A percentile compares a stretch with the other conserved stretches of the same genome.
Evolutionary conservation across 2,113 vertebrate species (phyloP).

Genomic region (Otocyon megalotis): DNA sequence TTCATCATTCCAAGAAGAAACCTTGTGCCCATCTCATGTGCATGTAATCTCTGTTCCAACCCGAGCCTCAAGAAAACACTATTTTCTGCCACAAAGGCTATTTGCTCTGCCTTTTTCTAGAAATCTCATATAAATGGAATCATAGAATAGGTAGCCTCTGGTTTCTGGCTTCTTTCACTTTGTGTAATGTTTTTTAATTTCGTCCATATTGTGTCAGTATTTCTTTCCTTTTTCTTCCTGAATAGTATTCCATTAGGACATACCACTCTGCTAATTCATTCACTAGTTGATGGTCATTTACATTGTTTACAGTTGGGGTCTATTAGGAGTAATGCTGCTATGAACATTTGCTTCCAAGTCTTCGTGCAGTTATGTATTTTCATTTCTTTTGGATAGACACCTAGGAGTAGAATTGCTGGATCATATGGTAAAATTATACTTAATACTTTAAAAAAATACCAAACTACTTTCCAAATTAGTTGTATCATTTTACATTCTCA

Average conservation of each 20-base stretch:
- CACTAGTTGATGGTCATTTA: background rate
- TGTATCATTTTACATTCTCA: background rate
- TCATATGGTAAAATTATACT: background rate
- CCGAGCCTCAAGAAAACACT: background rate
- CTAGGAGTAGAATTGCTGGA: background rate
- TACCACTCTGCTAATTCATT: background rate
- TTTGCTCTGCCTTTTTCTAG: background rate
- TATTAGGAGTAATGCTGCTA: background rate
- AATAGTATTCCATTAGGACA: constrained; percentile 27
- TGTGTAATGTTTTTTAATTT: constrained; percentile 6
- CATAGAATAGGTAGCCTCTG: background rate
- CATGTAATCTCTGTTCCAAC: background rate
- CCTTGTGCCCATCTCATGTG: background rate
- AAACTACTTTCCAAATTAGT: background rate
- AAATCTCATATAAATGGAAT: background rate
- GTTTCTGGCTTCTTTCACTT: background rate
- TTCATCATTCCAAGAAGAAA: background rate
- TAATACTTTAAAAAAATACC: background rate
- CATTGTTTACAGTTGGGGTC: background rate
- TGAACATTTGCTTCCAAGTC: background rate
- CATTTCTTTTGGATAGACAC: background rate
- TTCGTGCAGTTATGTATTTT: background rate
- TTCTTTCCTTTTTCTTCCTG: background rate
- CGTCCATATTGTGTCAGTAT: background rate
- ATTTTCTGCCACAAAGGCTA: background rate